Evolutionary conservation across 2,888 invertebrate species (phyloP), one percentile per base, ranked within the genome.

Genomic region (Nasonovia ribisnigri): DNA sequence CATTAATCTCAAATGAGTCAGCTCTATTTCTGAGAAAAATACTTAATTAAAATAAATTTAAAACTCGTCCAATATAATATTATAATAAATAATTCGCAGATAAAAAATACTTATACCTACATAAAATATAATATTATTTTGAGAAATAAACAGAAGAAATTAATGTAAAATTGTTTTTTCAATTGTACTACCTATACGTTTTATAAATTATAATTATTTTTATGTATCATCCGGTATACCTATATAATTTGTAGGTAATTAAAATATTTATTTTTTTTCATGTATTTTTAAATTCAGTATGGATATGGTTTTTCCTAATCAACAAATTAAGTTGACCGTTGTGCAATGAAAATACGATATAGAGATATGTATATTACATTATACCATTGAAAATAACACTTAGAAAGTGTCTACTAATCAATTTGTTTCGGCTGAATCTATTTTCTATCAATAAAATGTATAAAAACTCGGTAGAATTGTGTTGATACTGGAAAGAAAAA

Each of bases 381-480:
- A 46, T 36, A 57, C 86, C 36, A 93, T 90, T 93, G 60, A 87
- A 90, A 93, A 93, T 93, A 90, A 93, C 67, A 60, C 90, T 51
- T 93, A 93, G 93, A 93, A 93, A 93, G 93, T 93, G 93, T 86
- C 93, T 93, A 26, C 90, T 86, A 93, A 93, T 93, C 93, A 90
- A 93, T 93, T 93, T 87, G 93, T 77, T 90, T 93, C 93, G 93
- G 93, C 90, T 90, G 93, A 93, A 93, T 93, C 57, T 90, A 43
- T 93, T 93, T 86, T 90, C 60, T 90, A 93, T 90, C 57, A 90
- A 90, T 93, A 77, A 51, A 77, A 43, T 77, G n/a, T 54, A 77
- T 43, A 92, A 87, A 92, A 92, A 88, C 77, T 54, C 51, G 60
- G 51, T 92, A 92, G 92, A 92, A 54, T 77, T 92, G 88, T 88